Evolutionary conservation across 2,888 invertebrate species (phyloP).

Genomic region (Xylota segnis): DNA sequence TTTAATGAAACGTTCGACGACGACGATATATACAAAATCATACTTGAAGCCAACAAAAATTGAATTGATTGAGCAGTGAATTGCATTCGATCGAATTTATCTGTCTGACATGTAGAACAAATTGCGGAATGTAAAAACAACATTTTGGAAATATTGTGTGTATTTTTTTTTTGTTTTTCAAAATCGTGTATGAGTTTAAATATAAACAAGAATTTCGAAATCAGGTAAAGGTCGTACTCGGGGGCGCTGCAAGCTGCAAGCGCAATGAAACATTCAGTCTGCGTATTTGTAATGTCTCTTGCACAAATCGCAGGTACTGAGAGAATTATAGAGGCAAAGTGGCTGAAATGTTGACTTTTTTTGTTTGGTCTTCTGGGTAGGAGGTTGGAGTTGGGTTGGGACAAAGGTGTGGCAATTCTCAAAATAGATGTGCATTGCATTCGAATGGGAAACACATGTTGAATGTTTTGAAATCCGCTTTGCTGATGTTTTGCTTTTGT

Average conservation of each 20-base stretch:
- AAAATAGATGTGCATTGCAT: conserved; percentile 47
- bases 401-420: conserved; percentile 45
- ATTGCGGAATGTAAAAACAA: conserved; percentile 19
- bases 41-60: conserved; percentile 9
- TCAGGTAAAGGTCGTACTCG: conserved; percentile 64
- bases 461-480: conserved; percentile 38
- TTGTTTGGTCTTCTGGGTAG: background rate
- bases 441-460: conserved; percentile 60
- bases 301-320: conserved; percentile 14
- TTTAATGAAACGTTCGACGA: background rate
- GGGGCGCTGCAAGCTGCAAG: background rate
- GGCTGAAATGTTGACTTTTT: conserved; percentile 7
- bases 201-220: conserved; percentile 45
- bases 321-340: conserved; percentile 28
- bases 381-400: conserved; percentile 7
- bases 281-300: conserved; percentile 33
- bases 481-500: conserved; percentile 14
- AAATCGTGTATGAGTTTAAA: conserved; percentile 24
- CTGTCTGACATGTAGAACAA: conserved; percentile 7
- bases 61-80: conserved; percentile 27
- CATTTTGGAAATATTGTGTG: conserved; percentile 23
- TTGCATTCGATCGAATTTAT: conserved; percentile 22
- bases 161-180: background rate
- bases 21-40: conserved; percentile 3
- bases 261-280: conserved; percentile 24